Base-by-base conservation (phyloP, 2,888 invertebrate species). In the Napeogenes sylphis region DNA sequence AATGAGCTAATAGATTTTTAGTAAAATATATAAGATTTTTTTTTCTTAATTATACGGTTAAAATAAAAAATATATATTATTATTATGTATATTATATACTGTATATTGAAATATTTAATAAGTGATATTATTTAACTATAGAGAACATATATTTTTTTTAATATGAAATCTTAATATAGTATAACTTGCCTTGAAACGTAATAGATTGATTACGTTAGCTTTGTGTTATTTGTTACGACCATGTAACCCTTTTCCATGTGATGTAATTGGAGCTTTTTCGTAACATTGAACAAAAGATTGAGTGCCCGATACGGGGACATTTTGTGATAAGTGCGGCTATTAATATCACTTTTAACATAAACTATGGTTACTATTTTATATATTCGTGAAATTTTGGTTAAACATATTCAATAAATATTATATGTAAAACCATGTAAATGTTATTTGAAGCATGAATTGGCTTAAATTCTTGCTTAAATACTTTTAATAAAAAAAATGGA, bases 271-370 rank as follows among this genome's bases (percentile, higher is more conserved):
- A 82, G 81, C 82, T 80, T 82, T 83, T 84, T 70, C 72, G 71
- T 76, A 85, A 86, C 84, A 87, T 86, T 86, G 76, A 83, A 79
- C 83, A 81, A 83, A 75, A 82, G 85, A 87, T 87, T 85, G 84
- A 87, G 81, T 82, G 75, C 73, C 78, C 81, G 75, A 83, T 86
- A 84, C 84, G 83, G 85, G 82, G 79, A 80, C 78, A 71, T 71
- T 59, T 66, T 67, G 57, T 54, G 55, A 53, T 45, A 45, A 46
- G 54, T 56, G 38, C 14, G n/a, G n/a, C 56, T 42, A 12, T 51
- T 51, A 30, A 30, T 51, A 51, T 12, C 51, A 51, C 30, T 51
- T 51, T 51, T 47, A 21, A 47, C 47, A 10, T 8, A 51, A 30
- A 51, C 30, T 51, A 21, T 51, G 6, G 30, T 21, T 4, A 2